Base-by-base conservation (phyloP, 2,797 vertebrate genomes). In the Scarus forsteni region DNA sequence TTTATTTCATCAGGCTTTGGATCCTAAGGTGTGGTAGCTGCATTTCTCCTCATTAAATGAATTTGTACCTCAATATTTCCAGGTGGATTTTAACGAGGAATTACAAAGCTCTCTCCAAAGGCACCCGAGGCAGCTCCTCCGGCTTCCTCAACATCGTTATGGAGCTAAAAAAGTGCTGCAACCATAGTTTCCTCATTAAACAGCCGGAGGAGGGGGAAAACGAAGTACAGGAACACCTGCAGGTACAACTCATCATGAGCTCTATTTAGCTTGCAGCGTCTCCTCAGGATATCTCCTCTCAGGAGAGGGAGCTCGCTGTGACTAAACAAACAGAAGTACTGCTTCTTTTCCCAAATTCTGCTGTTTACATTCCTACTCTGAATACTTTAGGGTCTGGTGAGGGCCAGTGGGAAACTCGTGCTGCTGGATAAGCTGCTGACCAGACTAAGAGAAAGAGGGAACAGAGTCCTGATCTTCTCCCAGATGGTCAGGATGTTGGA, bases 401-500 rank as follows among this genome's bases (percentile, higher is more conserved):
- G 94, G 77, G 98, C 97, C 92, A 98, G 98, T 36, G 98, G 98
- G 54, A 99, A 99, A 90, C 93, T 99, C 81, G 96, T 99, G 85
- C 95, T 99, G 4, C 65, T 99, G 90, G 97, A 99, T 86, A 99
- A 99, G 76, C 94, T 99, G 77, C 89, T 99, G 86, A 98, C 97
- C 39, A 94, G 98, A 73, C 95, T 99, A 65, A 84, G 95, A 6
- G 97, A 99, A 63, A 89, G 98, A 73, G 98, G 98, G 34, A 99
- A 99, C 93, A 88, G 98, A 44, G 98, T 99, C 63, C 95, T 99
- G 13, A 99, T 99, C 88, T 99, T 99, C 91, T 99, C 98, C 54
- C 98, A 99, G 93, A 99, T 99, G 98, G 98, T 99, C 90, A 94
- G 98, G 83, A 99, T 99, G 98, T 86, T 99, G 95, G 98, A 99